Evolutionary conservation across 1,140 invertebrate genomes (phyloP).

Genomic region (Rhopalosiphum padi): DNA sequence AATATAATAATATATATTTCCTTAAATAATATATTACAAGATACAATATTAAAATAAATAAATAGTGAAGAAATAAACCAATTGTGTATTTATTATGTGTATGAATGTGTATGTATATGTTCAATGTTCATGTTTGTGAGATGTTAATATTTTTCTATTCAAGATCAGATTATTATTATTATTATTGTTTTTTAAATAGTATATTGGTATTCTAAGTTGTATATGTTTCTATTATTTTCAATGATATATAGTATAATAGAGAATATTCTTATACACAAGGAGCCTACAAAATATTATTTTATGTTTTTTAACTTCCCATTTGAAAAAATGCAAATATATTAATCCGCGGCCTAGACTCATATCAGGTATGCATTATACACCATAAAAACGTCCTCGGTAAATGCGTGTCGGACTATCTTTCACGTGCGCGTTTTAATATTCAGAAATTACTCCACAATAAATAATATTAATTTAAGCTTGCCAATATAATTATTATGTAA

Average conservation of each 20-base stretch:
- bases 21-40: no score
- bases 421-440: constrained; percentile 27
- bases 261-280: neutral
- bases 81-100: neutral
- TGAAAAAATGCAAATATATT: constrained; percentile 10
- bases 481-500: constrained; percentile 13
- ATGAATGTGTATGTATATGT: neutral
- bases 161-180: constrained; percentile 29
- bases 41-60: no score
- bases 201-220: constrained; percentile 33
- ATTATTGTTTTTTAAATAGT: neutral
- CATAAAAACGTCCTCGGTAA: constrained; percentile 43
- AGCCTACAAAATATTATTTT: constrained; percentile 20
- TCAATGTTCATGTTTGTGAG: neutral
- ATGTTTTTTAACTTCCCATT: constrained; percentile 3
- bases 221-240: constrained; percentile 14
- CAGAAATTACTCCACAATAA: neutral
- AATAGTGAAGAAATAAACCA: neutral
- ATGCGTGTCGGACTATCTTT: constrained; percentile 21
- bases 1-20: no score
- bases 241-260: neutral
- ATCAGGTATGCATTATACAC: constrained; percentile 27
- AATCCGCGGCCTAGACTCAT: neutral
- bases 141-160: neutral
- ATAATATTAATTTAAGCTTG: constrained; percentile 12